phyloP scores from a whole-genome alignment of 2,113 vertebrate species.

The Zosterops borbonicus region DNA sequence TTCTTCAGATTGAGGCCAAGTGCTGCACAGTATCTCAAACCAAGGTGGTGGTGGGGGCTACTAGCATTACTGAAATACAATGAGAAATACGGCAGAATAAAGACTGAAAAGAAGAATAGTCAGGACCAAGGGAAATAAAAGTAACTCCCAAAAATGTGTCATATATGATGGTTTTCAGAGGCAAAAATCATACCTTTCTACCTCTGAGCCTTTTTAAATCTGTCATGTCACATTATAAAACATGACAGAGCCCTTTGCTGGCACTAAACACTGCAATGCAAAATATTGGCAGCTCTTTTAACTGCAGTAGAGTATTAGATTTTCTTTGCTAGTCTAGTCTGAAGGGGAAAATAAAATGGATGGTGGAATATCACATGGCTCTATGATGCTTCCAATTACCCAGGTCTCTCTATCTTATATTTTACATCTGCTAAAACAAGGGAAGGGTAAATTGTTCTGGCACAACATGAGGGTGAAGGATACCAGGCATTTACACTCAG shows the following conservation, averaged over 20 bases:
- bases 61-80: not conserved
- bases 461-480: not conserved
- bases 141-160: not conserved
- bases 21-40: not conserved
- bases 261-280: not conserved
- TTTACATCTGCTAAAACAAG: not conserved
- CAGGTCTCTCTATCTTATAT: not conserved
- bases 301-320: not conserved
- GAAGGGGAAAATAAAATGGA: not conserved
- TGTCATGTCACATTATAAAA: not conserved
- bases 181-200: not conserved
- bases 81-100: not conserved
- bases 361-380: not conserved
- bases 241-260: not conserved
- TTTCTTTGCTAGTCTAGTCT: not conserved
- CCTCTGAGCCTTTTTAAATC: not conserved
- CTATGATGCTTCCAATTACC: not conserved
- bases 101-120: not conserved
- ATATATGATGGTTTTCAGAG: not conserved
- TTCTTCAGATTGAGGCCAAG: not conserved
- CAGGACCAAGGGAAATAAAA: not conserved
- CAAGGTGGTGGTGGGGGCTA: rapidly evolving
- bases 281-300: not conserved
- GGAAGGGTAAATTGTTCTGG: not conserved
- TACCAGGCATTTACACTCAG: not conserved